phyloP scores from a whole-genome alignment of 1,140 invertebrate genomes.

The Trachymyrmex cornetzi region DNA sequence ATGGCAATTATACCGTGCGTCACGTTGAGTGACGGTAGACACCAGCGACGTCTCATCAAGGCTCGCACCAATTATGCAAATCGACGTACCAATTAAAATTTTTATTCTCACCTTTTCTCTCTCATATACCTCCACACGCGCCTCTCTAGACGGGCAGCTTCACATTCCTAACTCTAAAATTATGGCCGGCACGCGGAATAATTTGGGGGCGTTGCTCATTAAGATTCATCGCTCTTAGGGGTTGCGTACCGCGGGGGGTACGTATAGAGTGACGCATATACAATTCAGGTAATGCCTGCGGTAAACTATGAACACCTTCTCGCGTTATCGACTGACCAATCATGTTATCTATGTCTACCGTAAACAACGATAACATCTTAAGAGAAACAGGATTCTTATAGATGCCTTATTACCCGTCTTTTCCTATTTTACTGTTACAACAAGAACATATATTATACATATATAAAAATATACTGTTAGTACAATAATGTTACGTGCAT shows the following conservation, averaged over 20 bases:
- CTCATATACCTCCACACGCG: background rate
- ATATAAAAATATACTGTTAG: background rate
- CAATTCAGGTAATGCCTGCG: background rate
- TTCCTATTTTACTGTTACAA: background rate
- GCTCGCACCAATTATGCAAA: slow-evolving; percentile 79
- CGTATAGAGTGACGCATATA: slow-evolving; percentile 31
- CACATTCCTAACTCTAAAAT: slow-evolving; percentile 70
- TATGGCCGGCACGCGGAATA: slow-evolving; percentile 68
- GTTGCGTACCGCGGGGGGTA: slow-evolving; percentile 64
- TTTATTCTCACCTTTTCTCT: slow-evolving; percentile 57
- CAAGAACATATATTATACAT: background rate
- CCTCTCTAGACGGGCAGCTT: slow-evolving; percentile 32
- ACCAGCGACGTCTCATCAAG: slow-evolving; percentile 59
- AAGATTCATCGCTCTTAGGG: slow-evolving; percentile 64
- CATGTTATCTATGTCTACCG: slow-evolving; percentile 37
- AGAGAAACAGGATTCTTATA: slow-evolving; percentile 1
- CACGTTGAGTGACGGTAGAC: slow-evolving; percentile 59
- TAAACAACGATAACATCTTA: slow-evolving; percentile 62
- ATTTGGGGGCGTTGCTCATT: slow-evolving; percentile 72
- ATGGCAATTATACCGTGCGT: slow-evolving; percentile 63
- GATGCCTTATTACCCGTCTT: background rate
- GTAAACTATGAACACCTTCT: slow-evolving; percentile 31
- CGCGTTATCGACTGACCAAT: slow-evolving; percentile 45
- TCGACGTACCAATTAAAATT: slow-evolving; percentile 79
- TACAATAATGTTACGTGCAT: background rate